phyloP scores from a whole-genome alignment of 2,797 vertebrate genomes.

The Lutjanus argentimaculatus region DNA sequence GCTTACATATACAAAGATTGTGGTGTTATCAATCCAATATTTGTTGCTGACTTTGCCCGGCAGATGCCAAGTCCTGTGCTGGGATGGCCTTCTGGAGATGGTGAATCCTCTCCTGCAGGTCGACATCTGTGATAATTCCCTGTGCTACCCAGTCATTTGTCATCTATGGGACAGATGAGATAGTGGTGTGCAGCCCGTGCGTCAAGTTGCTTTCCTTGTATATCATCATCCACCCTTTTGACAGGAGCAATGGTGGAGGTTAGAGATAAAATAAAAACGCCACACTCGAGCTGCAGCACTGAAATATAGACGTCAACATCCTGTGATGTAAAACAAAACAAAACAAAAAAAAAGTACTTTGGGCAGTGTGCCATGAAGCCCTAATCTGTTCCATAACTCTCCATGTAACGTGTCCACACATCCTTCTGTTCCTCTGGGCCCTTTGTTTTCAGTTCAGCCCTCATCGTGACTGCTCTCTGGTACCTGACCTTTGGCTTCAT shows the following conservation, averaged over 20 bases:
- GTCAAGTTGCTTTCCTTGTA: slow-evolving; percentile 41
- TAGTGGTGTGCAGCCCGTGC: slow-evolving; percentile 35
- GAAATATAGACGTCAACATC: slow-evolving; percentile 32
- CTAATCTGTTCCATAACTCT: slow-evolving; percentile 15
- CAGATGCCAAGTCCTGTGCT: slow-evolving; percentile 21
- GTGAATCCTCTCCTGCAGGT: slow-evolving; percentile 39
- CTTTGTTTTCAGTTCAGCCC: slow-evolving; percentile 12
- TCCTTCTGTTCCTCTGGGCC: slow-evolving; percentile 1
- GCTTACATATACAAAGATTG: slow-evolving; percentile 46
- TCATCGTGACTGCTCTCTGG: slow-evolving; percentile 5
- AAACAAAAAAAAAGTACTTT: neutral
- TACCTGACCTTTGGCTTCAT: slow-evolving; percentile 23
- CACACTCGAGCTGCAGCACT: slow-evolving; percentile 22
- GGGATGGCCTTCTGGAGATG: slow-evolving; percentile 26
- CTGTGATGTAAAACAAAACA: slow-evolving; percentile 1
- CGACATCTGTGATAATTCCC: slow-evolving; percentile 56
- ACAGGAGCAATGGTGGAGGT: slow-evolving; percentile 46
- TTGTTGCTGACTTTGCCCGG: slow-evolving; percentile 46
- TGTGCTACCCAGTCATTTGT: slow-evolving; percentile 50
- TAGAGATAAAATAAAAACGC: slow-evolving; percentile 53
- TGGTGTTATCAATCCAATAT: slow-evolving; percentile 45
- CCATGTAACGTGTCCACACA: slow-evolving; percentile 15
- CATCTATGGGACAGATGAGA: slow-evolving; percentile 48
- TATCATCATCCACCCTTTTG: slow-evolving; percentile 40
- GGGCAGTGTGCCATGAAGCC: neutral